Conservation (phyloP, 2,797 vertebrate genomes). For the Anguilla anguilla region DNA sequence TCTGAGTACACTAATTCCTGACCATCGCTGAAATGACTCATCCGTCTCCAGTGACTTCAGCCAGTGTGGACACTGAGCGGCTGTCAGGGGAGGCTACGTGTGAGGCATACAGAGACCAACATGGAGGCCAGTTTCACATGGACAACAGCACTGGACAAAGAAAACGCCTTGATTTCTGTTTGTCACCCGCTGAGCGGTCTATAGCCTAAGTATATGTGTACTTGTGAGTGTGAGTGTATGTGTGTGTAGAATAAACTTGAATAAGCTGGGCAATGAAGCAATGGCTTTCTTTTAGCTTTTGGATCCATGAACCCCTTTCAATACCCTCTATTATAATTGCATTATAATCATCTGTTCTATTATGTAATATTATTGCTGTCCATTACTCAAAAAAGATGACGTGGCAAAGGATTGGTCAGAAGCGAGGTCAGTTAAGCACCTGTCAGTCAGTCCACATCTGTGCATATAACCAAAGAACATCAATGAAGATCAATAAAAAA, state of each 20-base stretch:
- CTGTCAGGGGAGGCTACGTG: slow-evolving; percentile 44
- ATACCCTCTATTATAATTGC: background rate
- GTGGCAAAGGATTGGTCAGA: background rate
- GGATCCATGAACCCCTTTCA: background rate
- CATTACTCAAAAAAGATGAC: background rate
- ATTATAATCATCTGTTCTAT: background rate
- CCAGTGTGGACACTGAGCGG: slow-evolving; percentile 49
- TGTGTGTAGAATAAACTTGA: background rate
- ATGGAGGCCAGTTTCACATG: background rate
- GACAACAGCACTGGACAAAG: background rate
- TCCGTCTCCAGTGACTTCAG: slow-evolving; percentile 51
- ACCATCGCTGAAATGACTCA: slow-evolving; percentile 48
- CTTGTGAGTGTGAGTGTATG: no score
- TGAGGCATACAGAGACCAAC: background rate
- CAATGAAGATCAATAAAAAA: background rate
- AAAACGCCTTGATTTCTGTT: background rate
- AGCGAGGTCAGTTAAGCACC: background rate
- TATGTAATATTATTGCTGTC: background rate
- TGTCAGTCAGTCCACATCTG: no score
- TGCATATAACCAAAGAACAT: background rate
- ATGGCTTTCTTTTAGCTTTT: background rate
- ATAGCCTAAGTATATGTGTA: background rate
- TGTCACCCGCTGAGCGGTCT: background rate
- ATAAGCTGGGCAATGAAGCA: background rate
- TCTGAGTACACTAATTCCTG: slow-evolving; percentile 49